Evolutionary conservation across 2,888 invertebrate genomes (phyloP).

Genomic region (Amiota communis): DNA sequence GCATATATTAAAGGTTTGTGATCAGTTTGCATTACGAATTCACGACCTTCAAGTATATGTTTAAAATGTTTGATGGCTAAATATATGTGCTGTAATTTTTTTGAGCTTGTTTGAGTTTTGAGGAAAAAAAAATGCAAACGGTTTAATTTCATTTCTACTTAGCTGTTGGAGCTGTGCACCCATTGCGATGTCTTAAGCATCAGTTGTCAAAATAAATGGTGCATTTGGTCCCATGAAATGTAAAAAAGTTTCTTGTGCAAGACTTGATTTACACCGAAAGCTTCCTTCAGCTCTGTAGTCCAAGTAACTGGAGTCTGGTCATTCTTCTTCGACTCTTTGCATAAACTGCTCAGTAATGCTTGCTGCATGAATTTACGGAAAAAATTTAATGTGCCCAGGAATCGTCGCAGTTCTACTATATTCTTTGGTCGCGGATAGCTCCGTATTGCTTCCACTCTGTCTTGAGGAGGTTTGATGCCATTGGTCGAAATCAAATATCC

Average conservation of each 20-base stretch:
- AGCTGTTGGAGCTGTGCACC: conserved; percentile 36
- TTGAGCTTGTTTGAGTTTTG: conserved; percentile 34
- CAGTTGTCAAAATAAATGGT: conserved; percentile 33
- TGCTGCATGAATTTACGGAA: conserved; percentile 33
- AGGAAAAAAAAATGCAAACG: conserved; percentile 35
- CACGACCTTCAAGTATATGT: conserved; percentile 34
- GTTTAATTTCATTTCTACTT: too few relatives aligned
- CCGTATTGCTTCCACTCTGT: conserved; percentile 38
- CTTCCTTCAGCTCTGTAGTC: conserved; percentile 7
- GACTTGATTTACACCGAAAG: conserved; percentile 29
- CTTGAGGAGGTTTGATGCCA: conserved; percentile 34
- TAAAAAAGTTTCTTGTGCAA: conserved; percentile 11
- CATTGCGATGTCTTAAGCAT: conserved; percentile 34
- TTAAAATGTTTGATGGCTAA: conserved; percentile 36
- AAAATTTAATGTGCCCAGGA: neutral
- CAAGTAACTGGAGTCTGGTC: too few relatives aligned
- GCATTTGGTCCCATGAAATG: conserved; percentile 32
- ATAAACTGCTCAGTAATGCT: neutral
- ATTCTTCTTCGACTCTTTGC: neutral
- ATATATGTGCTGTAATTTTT: conserved; percentile 34
- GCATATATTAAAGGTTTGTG: conserved; percentile 24
- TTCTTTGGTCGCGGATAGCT: conserved; percentile 39
- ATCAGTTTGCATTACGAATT: conserved; percentile 23
- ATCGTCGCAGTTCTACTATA: conserved; percentile 33
- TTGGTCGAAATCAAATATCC: conserved; percentile 35